phyloP scores from a whole-genome alignment of 2,113 vertebrate species.

The Silurus asotus region DNA sequence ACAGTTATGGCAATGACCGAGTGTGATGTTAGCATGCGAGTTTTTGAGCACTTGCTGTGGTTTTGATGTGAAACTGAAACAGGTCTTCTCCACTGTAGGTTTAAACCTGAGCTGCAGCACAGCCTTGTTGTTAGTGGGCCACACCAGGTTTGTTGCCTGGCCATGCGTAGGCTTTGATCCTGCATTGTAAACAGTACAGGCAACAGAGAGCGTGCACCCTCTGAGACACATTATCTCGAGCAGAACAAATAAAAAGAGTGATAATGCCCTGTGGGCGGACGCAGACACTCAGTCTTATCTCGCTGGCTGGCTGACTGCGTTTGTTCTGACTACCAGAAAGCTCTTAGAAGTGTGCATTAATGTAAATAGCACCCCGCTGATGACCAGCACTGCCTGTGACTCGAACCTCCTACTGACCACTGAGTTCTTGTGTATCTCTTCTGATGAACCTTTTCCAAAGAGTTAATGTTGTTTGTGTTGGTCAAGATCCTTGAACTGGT shows the following conservation, averaged over 20 bases:
- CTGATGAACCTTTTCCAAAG: constrained; percentile 33
- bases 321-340: constrained; percentile 64
- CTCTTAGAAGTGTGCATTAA: constrained; percentile 50
- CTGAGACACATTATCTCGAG: constrained; percentile 71
- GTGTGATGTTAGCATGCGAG: constrained; percentile 32
- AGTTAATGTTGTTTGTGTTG: constrained; percentile 1
- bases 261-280: constrained; percentile 77
- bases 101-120: constrained; percentile 19
- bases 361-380: constrained; percentile 74
- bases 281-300: constrained; percentile 77
- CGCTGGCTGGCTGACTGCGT: constrained; percentile 61
- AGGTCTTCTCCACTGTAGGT: constrained; percentile 30
- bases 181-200: constrained; percentile 67
- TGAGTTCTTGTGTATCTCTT: constrained; percentile 21
- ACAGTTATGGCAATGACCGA: neutral
- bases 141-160: constrained; percentile 75
- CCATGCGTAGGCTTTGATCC: constrained; percentile 79
- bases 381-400: constrained; percentile 50
- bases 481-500: neutral
- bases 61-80: constrained; percentile 53
- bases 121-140: constrained; percentile 61
- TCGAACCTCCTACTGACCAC: constrained; percentile 45
- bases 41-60: constrained; percentile 58
- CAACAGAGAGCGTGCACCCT: constrained; percentile 52
- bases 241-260: constrained; percentile 73